Percentiles rank a stretch among this genome's conserved stretches.
phyloP scores from a whole-genome alignment of 30 jellyfish, hydroid and myxozoan species.

The Hydractinia echinata region DNA sequence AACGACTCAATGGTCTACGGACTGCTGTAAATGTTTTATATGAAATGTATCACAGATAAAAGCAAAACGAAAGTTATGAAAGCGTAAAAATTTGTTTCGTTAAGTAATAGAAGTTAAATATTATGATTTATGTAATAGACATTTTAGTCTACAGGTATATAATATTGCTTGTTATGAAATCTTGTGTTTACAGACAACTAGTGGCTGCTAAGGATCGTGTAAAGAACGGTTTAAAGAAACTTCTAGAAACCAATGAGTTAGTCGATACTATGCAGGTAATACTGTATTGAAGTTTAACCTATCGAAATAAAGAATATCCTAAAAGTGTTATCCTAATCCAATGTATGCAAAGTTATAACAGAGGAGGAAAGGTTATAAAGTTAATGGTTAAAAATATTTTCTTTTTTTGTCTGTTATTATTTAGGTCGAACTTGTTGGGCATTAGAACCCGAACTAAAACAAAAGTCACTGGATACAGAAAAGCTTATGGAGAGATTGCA shows the following conservation, averaged over 20 bases:
- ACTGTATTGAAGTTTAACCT: neutral
- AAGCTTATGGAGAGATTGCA: conserved; percentile 81
- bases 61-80: too few species aligned
- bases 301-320: neutral
- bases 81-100: too few species aligned
- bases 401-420: neutral
- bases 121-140: neutral
- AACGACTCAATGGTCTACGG: too few species aligned
- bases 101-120: too few species aligned
- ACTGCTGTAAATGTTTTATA: too few species aligned
- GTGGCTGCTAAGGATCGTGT: conserved; percentile 75
- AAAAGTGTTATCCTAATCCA: too few species aligned
- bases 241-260: conserved; percentile 66
- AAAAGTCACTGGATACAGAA: conserved; percentile 78
- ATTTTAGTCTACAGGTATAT: neutral
- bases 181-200: conserved; percentile 46
- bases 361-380: neutral
- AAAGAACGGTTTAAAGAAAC: conserved; percentile 67
- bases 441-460: conserved; percentile 79
- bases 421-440: conserved; percentile 87
- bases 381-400: neutral
- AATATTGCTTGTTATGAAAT: neutral
- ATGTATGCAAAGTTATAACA: too few species aligned
- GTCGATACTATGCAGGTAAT: conserved; percentile 89
- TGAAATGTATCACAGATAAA: too few species aligned